These are phyloP conservation scores for Chrysomela aeneicollis DNA, from an alignment of 2,888 invertebrate genomes.

Conservation along the genomic window DNA sequence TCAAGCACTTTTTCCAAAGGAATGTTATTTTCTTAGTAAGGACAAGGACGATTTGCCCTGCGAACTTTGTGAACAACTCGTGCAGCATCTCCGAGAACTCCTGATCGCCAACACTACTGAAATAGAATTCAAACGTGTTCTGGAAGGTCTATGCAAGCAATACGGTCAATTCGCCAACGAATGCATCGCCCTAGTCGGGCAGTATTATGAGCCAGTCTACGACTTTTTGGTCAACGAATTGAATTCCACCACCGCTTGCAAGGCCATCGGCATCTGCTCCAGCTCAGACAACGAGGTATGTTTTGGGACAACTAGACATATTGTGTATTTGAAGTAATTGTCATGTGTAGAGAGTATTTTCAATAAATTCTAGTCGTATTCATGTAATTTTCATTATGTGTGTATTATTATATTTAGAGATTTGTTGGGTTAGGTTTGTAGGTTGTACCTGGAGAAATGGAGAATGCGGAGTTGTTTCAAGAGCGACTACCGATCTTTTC, in stretches of 20 bases:
- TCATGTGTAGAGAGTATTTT: background rate
- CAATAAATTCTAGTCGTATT: slow-evolving; percentile 14
- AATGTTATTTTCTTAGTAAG: slow-evolving; percentile 29
- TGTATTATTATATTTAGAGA: background rate
- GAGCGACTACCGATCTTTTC: no score
- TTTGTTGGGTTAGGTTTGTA: no score
- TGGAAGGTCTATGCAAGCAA: slow-evolving; percentile 83
- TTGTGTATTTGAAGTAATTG: background rate
- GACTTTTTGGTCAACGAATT: slow-evolving; percentile 72
- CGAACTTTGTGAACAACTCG: slow-evolving; percentile 84
- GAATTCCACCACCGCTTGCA: slow-evolving; percentile 75
- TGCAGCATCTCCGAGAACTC: slow-evolving; percentile 80
- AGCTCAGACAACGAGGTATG: slow-evolving; percentile 25
- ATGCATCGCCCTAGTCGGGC: slow-evolving; percentile 78
- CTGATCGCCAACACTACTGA: slow-evolving; percentile 87
- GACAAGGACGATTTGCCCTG: slow-evolving; percentile 75
- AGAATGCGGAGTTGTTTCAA: no score
- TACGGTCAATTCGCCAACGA: slow-evolving; percentile 76
- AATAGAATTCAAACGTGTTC: slow-evolving; percentile 78
- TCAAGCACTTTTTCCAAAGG: no score
- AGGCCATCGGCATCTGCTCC: slow-evolving; percentile 74
- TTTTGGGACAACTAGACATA: background rate
- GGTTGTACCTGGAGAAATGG: no score
- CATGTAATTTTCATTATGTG: background rate
- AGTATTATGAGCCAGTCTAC: slow-evolving; percentile 81